Conservation (phyloP, 2,888 invertebrate species). For the Pachycephus smyrnensis region DNA sequence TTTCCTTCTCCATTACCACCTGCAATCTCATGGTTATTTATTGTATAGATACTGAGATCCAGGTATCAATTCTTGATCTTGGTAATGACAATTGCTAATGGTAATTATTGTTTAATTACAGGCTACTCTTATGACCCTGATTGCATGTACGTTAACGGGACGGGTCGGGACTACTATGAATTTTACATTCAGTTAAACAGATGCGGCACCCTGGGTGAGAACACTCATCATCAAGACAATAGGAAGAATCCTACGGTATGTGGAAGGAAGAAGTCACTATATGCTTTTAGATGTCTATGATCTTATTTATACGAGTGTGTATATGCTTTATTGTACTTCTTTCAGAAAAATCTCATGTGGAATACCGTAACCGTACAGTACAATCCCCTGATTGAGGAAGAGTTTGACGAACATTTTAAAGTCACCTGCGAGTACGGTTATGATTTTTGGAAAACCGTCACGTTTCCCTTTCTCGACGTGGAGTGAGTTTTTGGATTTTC, state of each 20-base stretch:
- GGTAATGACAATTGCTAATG: conserved; percentile 36
- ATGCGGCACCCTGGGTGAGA: conserved; percentile 91
- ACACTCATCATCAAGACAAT: conserved; percentile 86
- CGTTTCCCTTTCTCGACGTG: conserved; percentile 93
- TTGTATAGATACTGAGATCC: not conserved
- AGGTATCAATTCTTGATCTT: conserved; percentile 20
- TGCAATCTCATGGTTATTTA: not conserved
- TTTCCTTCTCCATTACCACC: not conserved
- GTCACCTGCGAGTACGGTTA: conserved; percentile 97
- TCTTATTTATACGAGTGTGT: not conserved
- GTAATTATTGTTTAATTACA: conserved; percentile 58
- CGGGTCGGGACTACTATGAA: conserved; percentile 91
- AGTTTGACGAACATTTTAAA: conserved; percentile 94
- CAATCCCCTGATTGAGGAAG: conserved; percentile 92
- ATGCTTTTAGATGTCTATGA: not conserved
- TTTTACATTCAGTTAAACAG: conserved; percentile 93
- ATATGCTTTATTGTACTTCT: conserved; percentile 19
- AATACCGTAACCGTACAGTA: conserved; percentile 96
- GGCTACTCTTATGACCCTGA: conserved; percentile 95
- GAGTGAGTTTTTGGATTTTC: conserved; percentile 77
- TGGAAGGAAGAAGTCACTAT: conserved; percentile 30
- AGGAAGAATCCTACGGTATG: conserved; percentile 88
- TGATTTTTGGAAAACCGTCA: conserved; percentile 97
- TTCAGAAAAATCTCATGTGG: conserved; percentile 95
- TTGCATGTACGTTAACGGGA: conserved; percentile 95